These are phyloP conservation scores for Cephalopachus bancanus DNA, from an alignment of 2,797 vertebrate genomes.

Conservation along the genomic window DNA sequence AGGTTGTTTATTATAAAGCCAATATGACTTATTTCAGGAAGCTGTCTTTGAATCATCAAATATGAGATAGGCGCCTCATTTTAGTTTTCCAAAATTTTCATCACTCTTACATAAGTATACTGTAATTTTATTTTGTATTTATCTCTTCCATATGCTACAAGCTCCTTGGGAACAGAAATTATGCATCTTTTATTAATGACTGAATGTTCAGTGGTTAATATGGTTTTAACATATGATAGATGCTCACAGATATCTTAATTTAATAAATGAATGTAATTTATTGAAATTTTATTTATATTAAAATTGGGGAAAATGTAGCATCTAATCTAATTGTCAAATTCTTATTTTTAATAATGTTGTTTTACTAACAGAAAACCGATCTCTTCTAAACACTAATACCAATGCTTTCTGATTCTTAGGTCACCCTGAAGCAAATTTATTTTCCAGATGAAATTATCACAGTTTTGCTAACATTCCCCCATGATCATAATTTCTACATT, in stretches of 20 bases:
- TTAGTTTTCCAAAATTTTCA: not conserved
- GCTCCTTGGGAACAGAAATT: not conserved
- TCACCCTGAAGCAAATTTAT: not conserved
- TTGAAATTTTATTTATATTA: not conserved
- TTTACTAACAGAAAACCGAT: not conserved
- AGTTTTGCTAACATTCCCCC: not conserved
- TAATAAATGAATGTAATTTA: not conserved
- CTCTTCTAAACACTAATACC: not conserved
- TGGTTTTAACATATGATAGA: not conserved
- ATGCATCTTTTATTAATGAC: not conserved
- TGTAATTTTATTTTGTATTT: not conserved
- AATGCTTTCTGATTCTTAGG: not conserved
- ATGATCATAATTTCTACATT: not conserved
- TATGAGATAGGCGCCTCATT: not conserved
- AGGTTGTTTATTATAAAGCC: not conserved
- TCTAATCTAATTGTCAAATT: not conserved
- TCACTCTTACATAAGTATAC: not conserved
- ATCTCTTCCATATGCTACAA: not conserved
- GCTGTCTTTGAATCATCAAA: not conserved
- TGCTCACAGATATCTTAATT: not conserved
- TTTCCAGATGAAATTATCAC: not conserved
- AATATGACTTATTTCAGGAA: not conserved
- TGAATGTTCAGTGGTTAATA: not conserved
- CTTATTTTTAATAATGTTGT: not conserved
- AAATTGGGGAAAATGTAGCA: not conserved